Conservation (phyloP, 2,113 vertebrate species). For the Glaucidium brasilianum region DNA sequence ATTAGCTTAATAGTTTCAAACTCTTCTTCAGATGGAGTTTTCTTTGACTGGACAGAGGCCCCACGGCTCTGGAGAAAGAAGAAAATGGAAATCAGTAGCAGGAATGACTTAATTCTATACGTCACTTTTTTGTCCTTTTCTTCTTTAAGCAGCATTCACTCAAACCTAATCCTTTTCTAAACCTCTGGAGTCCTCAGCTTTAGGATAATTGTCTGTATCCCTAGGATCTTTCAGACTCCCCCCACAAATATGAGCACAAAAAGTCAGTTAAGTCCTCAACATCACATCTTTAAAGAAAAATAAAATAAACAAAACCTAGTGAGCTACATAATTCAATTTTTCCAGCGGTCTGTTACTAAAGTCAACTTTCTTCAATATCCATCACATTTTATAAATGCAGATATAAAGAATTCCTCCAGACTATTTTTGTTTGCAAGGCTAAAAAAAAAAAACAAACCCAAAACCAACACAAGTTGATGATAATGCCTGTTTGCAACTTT, state of each 20-base stretch:
- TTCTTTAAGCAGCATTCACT: neutral
- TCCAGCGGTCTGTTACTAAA: neutral
- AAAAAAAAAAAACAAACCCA: neutral
- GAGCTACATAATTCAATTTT: neutral
- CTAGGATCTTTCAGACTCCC: neutral
- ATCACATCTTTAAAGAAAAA: neutral
- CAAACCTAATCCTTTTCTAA: neutral
- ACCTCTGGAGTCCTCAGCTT: neutral
- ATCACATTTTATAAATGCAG: neutral
- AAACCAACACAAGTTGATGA: neutral
- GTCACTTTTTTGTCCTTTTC: neutral
- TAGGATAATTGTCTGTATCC: neutral
- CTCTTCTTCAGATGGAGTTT: conserved; percentile 92
- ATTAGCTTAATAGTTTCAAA: conserved; percentile 98
- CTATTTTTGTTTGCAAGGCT: neutral
- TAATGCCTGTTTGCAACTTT: neutral
- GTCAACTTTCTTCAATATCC: neutral
- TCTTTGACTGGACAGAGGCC: conserved; percentile 80
- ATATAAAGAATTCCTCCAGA: neutral
- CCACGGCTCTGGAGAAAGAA: conserved; percentile 77
- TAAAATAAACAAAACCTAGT: neutral
- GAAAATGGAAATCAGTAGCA: neutral
- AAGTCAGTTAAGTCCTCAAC: neutral
- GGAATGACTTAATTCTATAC: neutral
- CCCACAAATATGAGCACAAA: neutral